Evolutionary conservation across 2,888 invertebrate genomes (phyloP).

Genomic region (Esperia sulphurella): DNA sequence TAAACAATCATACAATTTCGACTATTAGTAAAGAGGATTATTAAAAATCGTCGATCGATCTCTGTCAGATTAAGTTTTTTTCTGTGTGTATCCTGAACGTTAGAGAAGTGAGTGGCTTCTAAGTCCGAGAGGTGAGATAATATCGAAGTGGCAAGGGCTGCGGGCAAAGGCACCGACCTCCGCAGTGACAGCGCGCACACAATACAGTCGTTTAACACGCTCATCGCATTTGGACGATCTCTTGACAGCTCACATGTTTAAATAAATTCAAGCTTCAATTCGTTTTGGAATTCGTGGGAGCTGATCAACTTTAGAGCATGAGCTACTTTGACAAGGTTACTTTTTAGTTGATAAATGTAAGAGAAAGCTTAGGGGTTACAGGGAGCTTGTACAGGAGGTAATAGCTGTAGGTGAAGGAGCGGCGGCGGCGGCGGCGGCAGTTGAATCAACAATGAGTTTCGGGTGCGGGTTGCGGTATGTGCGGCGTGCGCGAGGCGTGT

Average conservation of each 20-base stretch:
- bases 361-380: not conserved
- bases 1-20: conserved; percentile 19
- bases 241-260: conserved; percentile 62
- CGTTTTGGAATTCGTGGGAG: conserved; percentile 29
- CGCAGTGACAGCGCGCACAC: conserved; percentile 61
- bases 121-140: conserved; percentile 53
- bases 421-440: conserved; percentile 15
- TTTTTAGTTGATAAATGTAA: not conserved
- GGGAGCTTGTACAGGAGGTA: not conserved
- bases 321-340: not conserved
- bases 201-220: conserved; percentile 76
- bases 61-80: conserved; percentile 45
- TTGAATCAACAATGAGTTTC: conserved; percentile 54
- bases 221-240: conserved; percentile 64
- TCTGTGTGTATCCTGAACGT: conserved; percentile 28
- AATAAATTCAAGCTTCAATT: conserved; percentile 32
- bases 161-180: conserved; percentile 57
- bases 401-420: conserved; percentile 27
- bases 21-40: conserved; percentile 28
- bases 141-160: conserved; percentile 42
- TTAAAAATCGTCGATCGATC: conserved; percentile 31
- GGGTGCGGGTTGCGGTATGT: conserved; percentile 44
- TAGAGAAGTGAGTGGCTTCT: conserved; percentile 46
- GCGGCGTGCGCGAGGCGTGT: conserved; percentile 69
- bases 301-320: not conserved